Percentiles rank a stretch among this genome's conserved stretches.
phyloP scores from a whole-genome alignment of 2,797 vertebrate species.

The Ceyx erithaca region DNA sequence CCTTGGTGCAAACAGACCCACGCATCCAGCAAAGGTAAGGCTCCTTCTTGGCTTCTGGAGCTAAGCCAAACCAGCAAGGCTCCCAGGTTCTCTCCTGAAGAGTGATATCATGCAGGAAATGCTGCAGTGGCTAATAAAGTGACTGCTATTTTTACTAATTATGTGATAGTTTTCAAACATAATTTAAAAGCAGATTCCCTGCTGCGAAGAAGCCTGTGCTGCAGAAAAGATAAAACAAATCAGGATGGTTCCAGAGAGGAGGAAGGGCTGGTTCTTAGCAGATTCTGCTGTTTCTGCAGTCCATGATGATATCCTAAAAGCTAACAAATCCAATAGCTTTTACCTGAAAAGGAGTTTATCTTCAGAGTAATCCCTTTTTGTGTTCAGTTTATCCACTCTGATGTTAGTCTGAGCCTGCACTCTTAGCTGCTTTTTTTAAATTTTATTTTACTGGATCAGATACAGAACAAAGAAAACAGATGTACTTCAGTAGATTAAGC shows the following conservation, averaged over 20 bases:
- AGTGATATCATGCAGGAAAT: fast-evolving
- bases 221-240: conserved; percentile 10
- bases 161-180: not conserved
- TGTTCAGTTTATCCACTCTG: conserved; percentile 24
- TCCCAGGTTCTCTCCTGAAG: not conserved
- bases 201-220: not conserved
- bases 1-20: conserved; percentile 91
- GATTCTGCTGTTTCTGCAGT: not conserved
- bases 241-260: not conserved
- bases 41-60: not conserved
- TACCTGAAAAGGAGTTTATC: conserved; percentile 30
- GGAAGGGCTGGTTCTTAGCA: not conserved
- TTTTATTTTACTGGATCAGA: not conserved
- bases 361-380: conserved; percentile 13
- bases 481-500: conserved; percentile 39
- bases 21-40: conserved; percentile 92
- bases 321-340: conserved; percentile 10
- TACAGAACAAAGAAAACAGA: conserved; percentile 32
- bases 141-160: not conserved
- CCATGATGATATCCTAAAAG: not conserved
- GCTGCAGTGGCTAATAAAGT: not conserved
- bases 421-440: not conserved
- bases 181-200: not conserved
- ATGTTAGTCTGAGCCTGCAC: not conserved
- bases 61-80: fast-evolving